Percentiles rank a stretch among this genome's conserved stretches.
phyloP scores from a whole-genome alignment of 2,888 invertebrate species.

The Selenia dentaria region DNA sequence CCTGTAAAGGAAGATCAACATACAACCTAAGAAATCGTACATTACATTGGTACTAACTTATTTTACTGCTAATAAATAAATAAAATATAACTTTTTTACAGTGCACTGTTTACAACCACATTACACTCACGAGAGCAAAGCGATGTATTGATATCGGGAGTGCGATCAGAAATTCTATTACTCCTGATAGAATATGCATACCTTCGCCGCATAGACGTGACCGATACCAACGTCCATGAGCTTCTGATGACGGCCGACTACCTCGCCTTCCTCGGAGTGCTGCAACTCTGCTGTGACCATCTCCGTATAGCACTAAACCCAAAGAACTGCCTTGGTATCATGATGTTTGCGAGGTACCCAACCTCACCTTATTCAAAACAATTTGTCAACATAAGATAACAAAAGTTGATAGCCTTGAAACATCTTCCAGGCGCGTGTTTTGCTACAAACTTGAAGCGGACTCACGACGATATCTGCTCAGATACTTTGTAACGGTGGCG shows the following conservation, averaged over 20 bases:
- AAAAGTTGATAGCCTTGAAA: constrained; percentile 18
- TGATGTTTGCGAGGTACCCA: constrained; percentile 90
- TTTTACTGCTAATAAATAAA: too few relatives aligned
- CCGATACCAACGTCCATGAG: constrained; percentile 91
- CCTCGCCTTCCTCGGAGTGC: constrained; percentile 92
- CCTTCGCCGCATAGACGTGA: constrained; percentile 90
- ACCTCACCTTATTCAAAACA: background rate
- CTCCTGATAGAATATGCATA: constrained; percentile 94
- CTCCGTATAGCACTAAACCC: constrained; percentile 88
- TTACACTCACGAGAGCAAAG: constrained; percentile 88
- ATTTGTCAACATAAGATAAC: constrained; percentile 1
- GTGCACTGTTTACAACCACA: constrained; percentile 93
- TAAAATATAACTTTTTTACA: too few relatives aligned
- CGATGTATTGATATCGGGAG: constrained; percentile 90
- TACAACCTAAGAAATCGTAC: too few relatives aligned
- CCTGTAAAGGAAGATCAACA: too few relatives aligned
- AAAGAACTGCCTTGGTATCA: constrained; percentile 93
- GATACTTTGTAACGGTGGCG: constrained; percentile 90
- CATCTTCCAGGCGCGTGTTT: constrained; percentile 85
- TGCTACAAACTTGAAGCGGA: constrained; percentile 89
- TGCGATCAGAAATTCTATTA: constrained; percentile 90
- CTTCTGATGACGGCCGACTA: constrained; percentile 95
- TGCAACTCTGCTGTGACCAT: constrained; percentile 92
- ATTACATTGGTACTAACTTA: too few relatives aligned
- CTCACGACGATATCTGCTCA: constrained; percentile 89